Conservation (phyloP, 2,113 vertebrate genomes). For the Probosciger aterrimus region DNA sequence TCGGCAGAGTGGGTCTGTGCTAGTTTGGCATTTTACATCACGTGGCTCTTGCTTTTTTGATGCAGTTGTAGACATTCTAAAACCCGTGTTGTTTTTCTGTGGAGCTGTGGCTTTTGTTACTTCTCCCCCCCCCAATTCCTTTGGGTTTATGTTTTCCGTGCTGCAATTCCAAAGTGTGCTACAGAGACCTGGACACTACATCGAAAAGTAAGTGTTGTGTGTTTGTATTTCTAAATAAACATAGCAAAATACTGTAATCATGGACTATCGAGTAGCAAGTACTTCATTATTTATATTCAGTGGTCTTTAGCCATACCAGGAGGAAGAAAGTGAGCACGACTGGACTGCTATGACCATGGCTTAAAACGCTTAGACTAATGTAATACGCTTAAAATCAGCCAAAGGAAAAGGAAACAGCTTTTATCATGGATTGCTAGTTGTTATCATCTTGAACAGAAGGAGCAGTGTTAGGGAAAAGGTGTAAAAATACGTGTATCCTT, state of each 20-base stretch:
- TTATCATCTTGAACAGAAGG: background rate
- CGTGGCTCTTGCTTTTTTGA: background rate
- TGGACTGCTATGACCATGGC: background rate
- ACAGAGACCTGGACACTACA: slow-evolving; percentile 33
- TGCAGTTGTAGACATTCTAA: background rate
- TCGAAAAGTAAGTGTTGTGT: slow-evolving; percentile 29
- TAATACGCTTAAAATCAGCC: background rate
- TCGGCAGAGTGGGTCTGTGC: background rate
- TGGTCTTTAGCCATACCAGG: background rate
- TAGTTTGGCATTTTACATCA: background rate
- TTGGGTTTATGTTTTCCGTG: slow-evolving; percentile 5
- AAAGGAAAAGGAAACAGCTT: background rate
- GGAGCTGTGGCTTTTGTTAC: background rate
- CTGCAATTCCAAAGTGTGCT: slow-evolving; percentile 42
- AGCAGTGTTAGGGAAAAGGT: background rate
- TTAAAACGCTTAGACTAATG: background rate
- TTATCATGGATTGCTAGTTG: background rate
- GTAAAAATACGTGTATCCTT: background rate
- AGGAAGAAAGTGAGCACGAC: background rate
- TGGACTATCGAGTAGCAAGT: background rate
- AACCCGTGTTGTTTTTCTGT: background rate
- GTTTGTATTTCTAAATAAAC: slow-evolving; percentile 6
- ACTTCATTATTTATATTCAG: background rate
- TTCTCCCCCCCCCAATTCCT: background rate
- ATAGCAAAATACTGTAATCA: background rate